These are phyloP conservation scores for Drosophila nebulosa DNA, from an alignment of 1,140 invertebrate genomes.

Conservation along the genomic window DNA sequence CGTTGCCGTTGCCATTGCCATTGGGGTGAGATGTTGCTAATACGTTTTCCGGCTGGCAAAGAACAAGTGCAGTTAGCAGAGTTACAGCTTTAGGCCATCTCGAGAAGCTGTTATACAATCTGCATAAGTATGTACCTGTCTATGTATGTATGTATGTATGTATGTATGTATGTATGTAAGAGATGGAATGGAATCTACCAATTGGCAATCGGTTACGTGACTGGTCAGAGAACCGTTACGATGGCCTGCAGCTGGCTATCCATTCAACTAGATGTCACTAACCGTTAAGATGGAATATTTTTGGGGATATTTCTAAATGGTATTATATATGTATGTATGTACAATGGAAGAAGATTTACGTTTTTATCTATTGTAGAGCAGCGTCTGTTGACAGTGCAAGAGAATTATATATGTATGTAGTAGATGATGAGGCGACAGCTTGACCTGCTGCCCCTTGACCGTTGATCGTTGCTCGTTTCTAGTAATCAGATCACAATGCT, in stretches of 20 bases:
- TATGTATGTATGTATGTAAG: too few relatives aligned
- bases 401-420: background rate
- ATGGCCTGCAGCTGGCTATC: slow-evolving; percentile 66
- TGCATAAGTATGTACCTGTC: slow-evolving; percentile 43
- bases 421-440: background rate
- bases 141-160: background rate
- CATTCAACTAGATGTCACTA: background rate
- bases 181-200: background rate
- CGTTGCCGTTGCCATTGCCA: slow-evolving; percentile 50
- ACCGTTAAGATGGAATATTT: slow-evolving; percentile 51
- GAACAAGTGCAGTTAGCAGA: slow-evolving; percentile 66
- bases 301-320: slow-evolving; percentile 5
- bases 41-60: slow-evolving; percentile 24
- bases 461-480: slow-evolving; percentile 37
- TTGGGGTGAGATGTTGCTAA: slow-evolving; percentile 25
- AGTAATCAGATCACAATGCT: slow-evolving; percentile 61
- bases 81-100: slow-evolving; percentile 5
- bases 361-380: slow-evolving; percentile 53
- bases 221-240: slow-evolving; percentile 59
- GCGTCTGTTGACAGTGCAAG: slow-evolving; percentile 48
- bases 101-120: slow-evolving; percentile 67
- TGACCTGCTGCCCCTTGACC: slow-evolving; percentile 30
- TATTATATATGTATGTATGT: too few relatives aligned
- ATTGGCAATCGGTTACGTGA: slow-evolving; percentile 60
- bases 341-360: slow-evolving; percentile 44